A percentile compares a stretch with the other conserved stretches of the same genome.
Evolutionary conservation across 2,113 vertebrate genomes (phyloP).

Genomic region (Austrofundulus limnaeus): DNA sequence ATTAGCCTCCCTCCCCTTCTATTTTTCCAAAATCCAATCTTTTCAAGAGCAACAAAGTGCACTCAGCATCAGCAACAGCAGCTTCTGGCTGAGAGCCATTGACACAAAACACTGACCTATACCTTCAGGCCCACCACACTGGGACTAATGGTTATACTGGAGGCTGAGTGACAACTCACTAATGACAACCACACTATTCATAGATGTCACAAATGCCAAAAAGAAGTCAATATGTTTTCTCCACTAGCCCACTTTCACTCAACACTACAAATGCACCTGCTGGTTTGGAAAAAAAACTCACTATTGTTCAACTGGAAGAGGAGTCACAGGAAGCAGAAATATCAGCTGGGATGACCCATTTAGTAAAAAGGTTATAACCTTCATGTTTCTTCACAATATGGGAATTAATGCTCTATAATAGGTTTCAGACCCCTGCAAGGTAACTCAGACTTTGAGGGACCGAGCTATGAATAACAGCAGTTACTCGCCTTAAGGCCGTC

Average conservation of each 20-base stretch:
- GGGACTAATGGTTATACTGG: constrained; percentile 56
- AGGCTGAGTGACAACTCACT: constrained; percentile 54
- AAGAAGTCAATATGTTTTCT: constrained; percentile 53
- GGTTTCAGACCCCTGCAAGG: constrained; percentile 38
- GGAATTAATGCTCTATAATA: constrained; percentile 46
- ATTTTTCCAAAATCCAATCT: constrained; percentile 48
- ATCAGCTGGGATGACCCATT: constrained; percentile 29
- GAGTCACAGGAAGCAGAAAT: constrained; percentile 38
- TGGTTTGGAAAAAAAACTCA: constrained; percentile 46
- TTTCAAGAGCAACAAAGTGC: constrained; percentile 54
- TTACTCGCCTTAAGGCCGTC: constrained; percentile 29
- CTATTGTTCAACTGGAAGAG: constrained; percentile 38
- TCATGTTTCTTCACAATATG: constrained; percentile 37
- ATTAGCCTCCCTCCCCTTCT: constrained; percentile 13
- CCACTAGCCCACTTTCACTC: constrained; percentile 37
- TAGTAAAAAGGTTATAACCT: constrained; percentile 34
- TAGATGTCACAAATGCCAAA: constrained; percentile 55
- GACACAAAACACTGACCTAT: constrained; percentile 65
- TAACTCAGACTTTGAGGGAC: constrained; percentile 46
- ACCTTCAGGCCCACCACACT: constrained; percentile 38
- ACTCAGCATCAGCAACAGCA: constrained; percentile 36
- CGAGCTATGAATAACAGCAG: constrained; percentile 47
- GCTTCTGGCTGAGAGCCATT: constrained; percentile 48
- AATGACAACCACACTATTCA: constrained; percentile 62
- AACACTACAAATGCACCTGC: constrained; percentile 17